These are phyloP conservation scores for Trichoplusia ni DNA, from an alignment of 1,140 invertebrate genomes.

Conservation along the genomic window DNA sequence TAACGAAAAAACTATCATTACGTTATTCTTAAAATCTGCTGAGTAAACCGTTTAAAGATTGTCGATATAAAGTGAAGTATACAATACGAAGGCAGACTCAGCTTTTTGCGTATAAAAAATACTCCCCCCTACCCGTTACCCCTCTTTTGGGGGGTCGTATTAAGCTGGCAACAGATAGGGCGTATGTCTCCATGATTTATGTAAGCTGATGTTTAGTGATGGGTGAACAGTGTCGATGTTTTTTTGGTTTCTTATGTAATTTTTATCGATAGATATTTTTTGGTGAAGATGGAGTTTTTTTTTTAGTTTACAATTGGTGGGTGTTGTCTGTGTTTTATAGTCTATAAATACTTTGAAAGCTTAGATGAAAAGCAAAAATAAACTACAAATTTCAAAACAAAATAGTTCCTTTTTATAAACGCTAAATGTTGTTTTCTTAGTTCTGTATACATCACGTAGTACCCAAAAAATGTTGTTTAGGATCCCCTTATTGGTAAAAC, in stretches of 20 bases:
- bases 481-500: no score
- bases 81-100: slow-evolving; percentile 24
- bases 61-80: slow-evolving; percentile 27
- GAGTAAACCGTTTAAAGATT: slow-evolving; percentile 25
- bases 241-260: neutral
- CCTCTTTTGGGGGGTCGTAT: slow-evolving; percentile 71
- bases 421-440: no score
- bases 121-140: slow-evolving; percentile 35
- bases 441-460: no score
- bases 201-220: slow-evolving; percentile 47
- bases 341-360: no score
- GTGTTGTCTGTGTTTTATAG: no score
- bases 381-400: no score
- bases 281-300: neutral
- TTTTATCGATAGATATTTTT: neutral
- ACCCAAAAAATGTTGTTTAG: no score
- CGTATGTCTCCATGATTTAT: slow-evolving; percentile 78
- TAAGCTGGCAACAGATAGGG: slow-evolving; percentile 79
- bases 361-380: no score
- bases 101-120: slow-evolving; percentile 41
- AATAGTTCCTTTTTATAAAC: no score
- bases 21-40: slow-evolving; percentile 19
- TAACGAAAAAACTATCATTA: slow-evolving; percentile 10
- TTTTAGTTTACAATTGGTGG: no score
- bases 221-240: slow-evolving; percentile 28